Evolutionary conservation across 30 jellyfish, hydroid and myxozoan species (phyloP).

Genomic region (Aurelia aurita complex sp. Pacific): DNA sequence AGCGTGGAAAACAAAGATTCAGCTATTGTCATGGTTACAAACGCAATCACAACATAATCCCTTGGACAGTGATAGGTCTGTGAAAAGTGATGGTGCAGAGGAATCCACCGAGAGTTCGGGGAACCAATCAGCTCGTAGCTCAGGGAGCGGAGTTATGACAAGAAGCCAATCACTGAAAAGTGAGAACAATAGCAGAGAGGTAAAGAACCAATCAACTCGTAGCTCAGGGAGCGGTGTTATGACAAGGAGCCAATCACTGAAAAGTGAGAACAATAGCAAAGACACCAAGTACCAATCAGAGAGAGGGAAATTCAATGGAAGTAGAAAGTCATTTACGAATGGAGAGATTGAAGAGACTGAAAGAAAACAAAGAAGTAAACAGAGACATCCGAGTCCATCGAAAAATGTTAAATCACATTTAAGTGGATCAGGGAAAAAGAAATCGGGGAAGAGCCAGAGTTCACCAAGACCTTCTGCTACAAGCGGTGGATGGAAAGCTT

Average conservation of each 20-base stretch:
- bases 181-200: not conserved
- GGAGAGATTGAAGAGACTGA: too few relatives aligned
- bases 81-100: not conserved
- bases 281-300: not conserved
- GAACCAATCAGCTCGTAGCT: constrained; percentile 1
- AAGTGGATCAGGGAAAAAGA: too few relatives aligned
- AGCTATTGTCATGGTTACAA: constrained; percentile 71
- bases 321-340: too few relatives aligned
- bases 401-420: too few relatives aligned
- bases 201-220: not conserved
- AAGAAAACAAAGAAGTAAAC: too few relatives aligned
- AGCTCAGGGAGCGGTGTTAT: constrained; percentile 10
- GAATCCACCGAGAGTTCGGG: not conserved
- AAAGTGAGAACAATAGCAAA: not conserved
- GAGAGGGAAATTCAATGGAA: too few relatives aligned
- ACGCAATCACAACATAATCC: not conserved
- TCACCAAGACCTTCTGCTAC: too few relatives aligned
- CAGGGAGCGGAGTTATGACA: not conserved
- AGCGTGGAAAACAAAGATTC: constrained; percentile 83
- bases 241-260: constrained; percentile 5
- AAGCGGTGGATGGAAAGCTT: too few relatives aligned
- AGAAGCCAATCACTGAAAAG: too few relatives aligned
- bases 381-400: too few relatives aligned
- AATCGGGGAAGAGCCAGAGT: too few relatives aligned
- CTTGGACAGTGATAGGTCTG: not conserved